Evolutionary conservation across 2,888 invertebrate genomes (phyloP), one percentile per base, ranked within the genome.

Genomic region (Leptura quadrifasciata): DNA sequence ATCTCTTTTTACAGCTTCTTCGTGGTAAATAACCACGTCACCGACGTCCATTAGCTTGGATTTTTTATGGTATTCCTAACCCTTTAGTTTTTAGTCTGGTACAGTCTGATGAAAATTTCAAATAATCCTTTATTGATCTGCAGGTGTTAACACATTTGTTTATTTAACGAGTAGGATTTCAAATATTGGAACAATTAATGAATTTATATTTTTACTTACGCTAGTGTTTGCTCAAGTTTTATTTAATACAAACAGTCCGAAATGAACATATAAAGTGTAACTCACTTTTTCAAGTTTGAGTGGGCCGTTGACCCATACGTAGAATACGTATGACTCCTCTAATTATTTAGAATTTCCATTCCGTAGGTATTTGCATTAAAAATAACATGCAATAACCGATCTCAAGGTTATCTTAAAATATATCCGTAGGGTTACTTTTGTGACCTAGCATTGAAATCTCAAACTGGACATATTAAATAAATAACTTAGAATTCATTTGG

Each of bases 61-160:
- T 84, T 86, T 86, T 86, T 86, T 86, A 85, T 85, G 83, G 84
- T 84, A 82, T 83, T 86, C 83, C 81, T 86, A 85, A 86, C 85
- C 85, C 86, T 84, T 86, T 82, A 79, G 84, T 85, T 85, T 82
- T 85, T 83, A 82, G 82, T 78, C 64, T 71, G 81, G 85, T 85
- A 86, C 85, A 86, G 84, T 68, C 74, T 55, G 63, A 58, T 52
- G 68, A 75, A 76, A 69, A 76, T 74, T 79, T 75, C 55, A 72
- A 70, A 63, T 57, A 67, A 75, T 70, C 64, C 31, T 75, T 70
- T 64, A 65, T 64, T 55, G 67, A 67, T 60, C 60, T 39, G 55
- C 73, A 67, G 73, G 73, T 73, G 63, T 60, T 76, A 64, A 67
- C 63, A 15, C 18, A 20, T 75, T 60, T 67, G 35, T 72, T 64